phyloP scores from a whole-genome alignment of 2,113 vertebrate species.

The Siniperca chuatsi region DNA sequence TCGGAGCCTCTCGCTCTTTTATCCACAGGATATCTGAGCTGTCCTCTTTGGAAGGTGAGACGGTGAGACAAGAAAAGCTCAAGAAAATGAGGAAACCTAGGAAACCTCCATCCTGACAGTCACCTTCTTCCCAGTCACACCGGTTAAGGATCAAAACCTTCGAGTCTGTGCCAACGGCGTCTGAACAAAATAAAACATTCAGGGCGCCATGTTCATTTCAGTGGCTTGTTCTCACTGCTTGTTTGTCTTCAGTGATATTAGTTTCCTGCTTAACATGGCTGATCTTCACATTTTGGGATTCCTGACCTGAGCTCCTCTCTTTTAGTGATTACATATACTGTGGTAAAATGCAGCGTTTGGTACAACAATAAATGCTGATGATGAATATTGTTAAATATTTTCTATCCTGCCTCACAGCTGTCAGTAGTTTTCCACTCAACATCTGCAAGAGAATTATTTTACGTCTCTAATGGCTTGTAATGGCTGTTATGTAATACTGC shows the following conservation, averaged over 20 bases:
- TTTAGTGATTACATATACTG: constrained; percentile 15
- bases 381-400: constrained; percentile 19
- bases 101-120: constrained; percentile 76
- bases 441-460: constrained; percentile 50
- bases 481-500: constrained; percentile 47
- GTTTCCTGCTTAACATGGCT: constrained; percentile 66
- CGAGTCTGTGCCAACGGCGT: constrained; percentile 68
- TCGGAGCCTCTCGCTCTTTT: constrained; percentile 76
- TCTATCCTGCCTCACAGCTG: constrained; percentile 13
- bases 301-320: constrained; percentile 49
- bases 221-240: constrained; percentile 69
- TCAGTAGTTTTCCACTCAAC: constrained; percentile 29
- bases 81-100: constrained; percentile 75
- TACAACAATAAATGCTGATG: constrained; percentile 12
- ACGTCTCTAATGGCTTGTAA: constrained; percentile 37
- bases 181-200: constrained; percentile 40
- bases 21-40: constrained; percentile 81
- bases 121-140: constrained; percentile 53
- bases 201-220: constrained; percentile 54
- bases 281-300: constrained; percentile 67
- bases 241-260: constrained; percentile 66
- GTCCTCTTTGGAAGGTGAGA: constrained; percentile 78
- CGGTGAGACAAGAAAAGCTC: constrained; percentile 79
- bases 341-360: constrained; percentile 11
- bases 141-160: constrained; percentile 56